A percentile compares a stretch with the other conserved stretches of the same genome.
Conservation (phyloP, 2,797 vertebrate genomes). For the Gymnocypris eckloni region DNA sequence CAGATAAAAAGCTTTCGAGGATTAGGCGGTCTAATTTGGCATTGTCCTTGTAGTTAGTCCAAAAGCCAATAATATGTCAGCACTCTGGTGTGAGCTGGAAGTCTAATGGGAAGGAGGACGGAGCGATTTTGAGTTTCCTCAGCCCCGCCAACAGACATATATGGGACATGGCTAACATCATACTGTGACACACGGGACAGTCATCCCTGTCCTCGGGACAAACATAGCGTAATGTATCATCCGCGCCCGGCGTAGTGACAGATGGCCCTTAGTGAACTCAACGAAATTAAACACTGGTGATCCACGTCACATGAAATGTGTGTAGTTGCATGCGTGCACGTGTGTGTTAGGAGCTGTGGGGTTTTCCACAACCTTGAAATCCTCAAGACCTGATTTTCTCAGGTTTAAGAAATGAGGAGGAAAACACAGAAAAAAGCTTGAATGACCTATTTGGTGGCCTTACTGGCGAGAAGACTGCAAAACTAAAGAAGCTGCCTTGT, state of each 20-base stretch:
- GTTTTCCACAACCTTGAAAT: constrained; percentile 37
- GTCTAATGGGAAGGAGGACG: constrained; percentile 42
- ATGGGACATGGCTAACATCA: constrained; percentile 41
- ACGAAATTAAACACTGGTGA: constrained; percentile 28
- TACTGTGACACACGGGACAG: constrained; percentile 34
- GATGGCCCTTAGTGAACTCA: constrained; percentile 31
- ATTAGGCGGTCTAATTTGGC: constrained; percentile 60
- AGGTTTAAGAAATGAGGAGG: not conserved
- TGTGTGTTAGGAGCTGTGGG: not conserved
- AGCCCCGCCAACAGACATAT: constrained; percentile 35
- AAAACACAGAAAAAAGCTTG: not conserved
- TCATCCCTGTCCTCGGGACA: constrained; percentile 37
- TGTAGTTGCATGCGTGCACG: not conserved
- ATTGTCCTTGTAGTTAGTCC: constrained; percentile 58
- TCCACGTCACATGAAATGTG: not conserved
- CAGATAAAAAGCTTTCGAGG: constrained; percentile 63
- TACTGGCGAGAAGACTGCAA: not conserved
- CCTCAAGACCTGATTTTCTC: constrained; percentile 19
- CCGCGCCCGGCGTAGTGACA: not conserved
- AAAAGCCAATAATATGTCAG: constrained; percentile 58
- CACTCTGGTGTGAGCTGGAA: constrained; percentile 48
- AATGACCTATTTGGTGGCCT: not conserved
- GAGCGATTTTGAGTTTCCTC: constrained; percentile 15
- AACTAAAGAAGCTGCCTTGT: not conserved
- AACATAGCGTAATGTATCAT: constrained; percentile 52